Percentiles rank a stretch among this genome's conserved stretches.
phyloP scores from a whole-genome alignment of 2,797 vertebrate species.

The Clarias laeviceps region DNA sequence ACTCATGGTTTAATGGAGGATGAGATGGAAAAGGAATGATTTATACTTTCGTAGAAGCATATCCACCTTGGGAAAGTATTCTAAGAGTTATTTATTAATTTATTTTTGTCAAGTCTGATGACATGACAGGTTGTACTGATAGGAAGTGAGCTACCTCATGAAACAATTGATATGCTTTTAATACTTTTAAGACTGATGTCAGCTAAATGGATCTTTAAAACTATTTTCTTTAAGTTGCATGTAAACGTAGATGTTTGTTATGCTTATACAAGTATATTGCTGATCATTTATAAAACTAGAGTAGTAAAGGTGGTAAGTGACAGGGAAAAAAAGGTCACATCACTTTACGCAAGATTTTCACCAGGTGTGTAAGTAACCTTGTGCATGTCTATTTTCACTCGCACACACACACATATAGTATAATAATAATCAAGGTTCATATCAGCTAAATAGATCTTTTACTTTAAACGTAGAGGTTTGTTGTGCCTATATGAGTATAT shows the following conservation, averaged over 20 bases:
- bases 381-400: too few relatives aligned
- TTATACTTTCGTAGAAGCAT: conserved; percentile 31
- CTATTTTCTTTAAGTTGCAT: neutral
- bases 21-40: conserved; percentile 35
- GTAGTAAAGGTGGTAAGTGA: neutral
- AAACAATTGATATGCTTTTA: neutral
- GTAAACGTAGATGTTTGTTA: neutral
- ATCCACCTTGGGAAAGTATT: conserved; percentile 6
- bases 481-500: neutral
- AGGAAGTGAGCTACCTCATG: neutral
- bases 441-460: neutral
- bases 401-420: too few relatives aligned
- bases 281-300: neutral
- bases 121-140: neutral
- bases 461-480: neutral
- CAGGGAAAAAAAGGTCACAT: neutral
- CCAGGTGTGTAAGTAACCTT: neutral
- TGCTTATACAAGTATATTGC: neutral
- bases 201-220: neutral
- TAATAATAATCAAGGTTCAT: neutral
- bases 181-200: neutral
- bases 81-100: neutral
- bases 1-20: conserved; percentile 49
- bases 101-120: neutral
- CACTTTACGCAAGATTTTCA: neutral